A percentile compares a stretch with the other conserved stretches of the same genome.
Evolutionary conservation across 2,797 vertebrate genomes (phyloP).

Genomic region (Anolis apletophallus): DNA sequence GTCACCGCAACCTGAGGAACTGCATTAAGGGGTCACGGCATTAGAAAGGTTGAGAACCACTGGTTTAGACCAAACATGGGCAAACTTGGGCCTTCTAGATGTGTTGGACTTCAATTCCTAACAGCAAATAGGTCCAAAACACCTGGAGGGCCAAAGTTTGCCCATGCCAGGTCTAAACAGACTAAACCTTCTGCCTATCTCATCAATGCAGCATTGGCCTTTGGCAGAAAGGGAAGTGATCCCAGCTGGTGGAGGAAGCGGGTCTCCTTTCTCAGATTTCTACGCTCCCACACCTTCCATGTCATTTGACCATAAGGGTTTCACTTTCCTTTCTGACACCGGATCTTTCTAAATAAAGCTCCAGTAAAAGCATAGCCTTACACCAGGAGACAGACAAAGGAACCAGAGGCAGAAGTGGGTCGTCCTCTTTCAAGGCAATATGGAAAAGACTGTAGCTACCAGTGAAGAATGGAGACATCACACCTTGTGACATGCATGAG

Average conservation of each 20-base stretch:
- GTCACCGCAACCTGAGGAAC: too few species aligned
- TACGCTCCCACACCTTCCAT: background rate
- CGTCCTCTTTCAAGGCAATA: conserved; percentile 59
- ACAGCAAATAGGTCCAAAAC: too few species aligned
- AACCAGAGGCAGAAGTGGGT: rapidly evolving
- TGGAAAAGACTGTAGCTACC: background rate
- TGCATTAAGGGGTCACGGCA: too few species aligned
- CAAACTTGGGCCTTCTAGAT: too few species aligned
- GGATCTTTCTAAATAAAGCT: conserved; percentile 26
- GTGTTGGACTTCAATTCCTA: too few species aligned
- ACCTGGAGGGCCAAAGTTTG: too few species aligned
- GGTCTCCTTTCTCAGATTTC: conserved; percentile 42
- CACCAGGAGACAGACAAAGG: background rate
- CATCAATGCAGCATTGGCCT: background rate
- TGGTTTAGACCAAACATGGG: too few species aligned
- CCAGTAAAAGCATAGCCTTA: background rate
- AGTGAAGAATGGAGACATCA: background rate
- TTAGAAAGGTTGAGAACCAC: too few species aligned
- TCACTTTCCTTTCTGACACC: background rate
- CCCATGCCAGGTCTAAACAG: too few species aligned
- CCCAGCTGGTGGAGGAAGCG: rapidly evolving
- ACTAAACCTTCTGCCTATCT: too few species aligned
- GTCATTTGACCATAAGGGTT: background rate
- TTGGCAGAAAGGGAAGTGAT: rapidly evolving
- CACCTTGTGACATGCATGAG: too few species aligned